Percentiles rank a stretch among this genome's conserved stretches.
These are phyloP conservation scores for Diplodus puntazzo DNA, from an alignment of 2,797 vertebrate species.

Conservation along the genomic window DNA sequence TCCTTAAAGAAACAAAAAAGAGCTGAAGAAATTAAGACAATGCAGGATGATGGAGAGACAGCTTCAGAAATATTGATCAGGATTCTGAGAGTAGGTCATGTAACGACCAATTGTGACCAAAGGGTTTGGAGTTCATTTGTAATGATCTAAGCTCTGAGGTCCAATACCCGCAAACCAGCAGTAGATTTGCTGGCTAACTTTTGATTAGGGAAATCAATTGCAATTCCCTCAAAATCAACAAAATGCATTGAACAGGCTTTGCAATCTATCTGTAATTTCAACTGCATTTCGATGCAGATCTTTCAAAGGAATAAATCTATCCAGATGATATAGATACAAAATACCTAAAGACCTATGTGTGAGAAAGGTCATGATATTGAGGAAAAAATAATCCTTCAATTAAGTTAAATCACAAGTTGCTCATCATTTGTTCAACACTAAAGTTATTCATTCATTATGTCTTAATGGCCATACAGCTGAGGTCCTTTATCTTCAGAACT, in stretches of 20 bases:
- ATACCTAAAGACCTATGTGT: not conserved
- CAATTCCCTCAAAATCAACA: too few relatives aligned
- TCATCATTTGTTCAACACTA: not conserved
- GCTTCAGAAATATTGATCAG: not conserved
- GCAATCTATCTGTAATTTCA: not conserved
- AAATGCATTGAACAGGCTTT: not conserved
- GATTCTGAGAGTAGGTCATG: not conserved
- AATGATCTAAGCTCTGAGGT: not conserved
- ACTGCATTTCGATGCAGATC: not conserved
- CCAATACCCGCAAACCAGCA: not conserved
- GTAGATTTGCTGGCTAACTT: too few relatives aligned
- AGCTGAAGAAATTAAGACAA: not conserved
- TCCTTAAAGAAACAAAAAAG: not conserved
- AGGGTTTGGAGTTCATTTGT: not conserved
- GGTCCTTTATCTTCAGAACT: not conserved
- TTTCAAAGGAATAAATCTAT: constrained; percentile 1
- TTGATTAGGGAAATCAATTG: not conserved
- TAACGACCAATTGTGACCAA: not conserved
- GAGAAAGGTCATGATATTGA: not conserved
- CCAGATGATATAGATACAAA: not conserved
- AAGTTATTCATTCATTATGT: not conserved
- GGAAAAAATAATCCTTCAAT: not conserved
- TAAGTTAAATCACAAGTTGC: not conserved
- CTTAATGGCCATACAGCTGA: not conserved
- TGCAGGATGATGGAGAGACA: too few relatives aligned